These are phyloP conservation scores for Drosophila kambysellisi DNA, from an alignment of 2,888 invertebrate species.

Conservation along the genomic window DNA sequence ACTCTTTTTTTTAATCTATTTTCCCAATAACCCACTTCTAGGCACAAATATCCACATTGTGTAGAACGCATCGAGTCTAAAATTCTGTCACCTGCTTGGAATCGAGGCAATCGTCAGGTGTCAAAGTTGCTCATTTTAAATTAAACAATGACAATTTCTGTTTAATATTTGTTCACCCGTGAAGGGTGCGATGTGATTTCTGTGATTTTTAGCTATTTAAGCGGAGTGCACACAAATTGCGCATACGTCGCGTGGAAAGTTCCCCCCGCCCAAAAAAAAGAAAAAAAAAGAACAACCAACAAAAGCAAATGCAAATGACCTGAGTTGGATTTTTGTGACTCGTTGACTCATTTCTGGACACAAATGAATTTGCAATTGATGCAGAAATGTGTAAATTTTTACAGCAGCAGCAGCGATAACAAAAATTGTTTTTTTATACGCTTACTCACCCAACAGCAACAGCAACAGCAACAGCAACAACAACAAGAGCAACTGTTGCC, in stretches of 20 bases:
- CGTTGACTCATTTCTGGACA: constrained; percentile 54
- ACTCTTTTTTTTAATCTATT: background rate
- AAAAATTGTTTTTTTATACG: constrained; percentile 35
- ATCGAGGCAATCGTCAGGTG: constrained; percentile 30
- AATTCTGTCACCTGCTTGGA: constrained; percentile 13
- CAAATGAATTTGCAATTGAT: constrained; percentile 74
- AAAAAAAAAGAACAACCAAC: constrained; percentile 8
- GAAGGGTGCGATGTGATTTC: constrained; percentile 11
- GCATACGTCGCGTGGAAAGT: constrained; percentile 61
- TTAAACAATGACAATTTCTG: constrained; percentile 64
- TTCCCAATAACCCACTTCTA: background rate
- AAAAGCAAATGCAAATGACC: constrained; percentile 58
- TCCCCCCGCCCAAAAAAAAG: constrained; percentile 13
- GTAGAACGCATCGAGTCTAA: constrained; percentile 9
- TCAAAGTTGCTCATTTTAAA: constrained; percentile 57
- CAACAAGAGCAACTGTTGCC: constrained; percentile 22
- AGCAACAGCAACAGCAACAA: constrained; percentile 23
- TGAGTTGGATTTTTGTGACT: constrained; percentile 17
- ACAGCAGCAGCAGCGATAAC: constrained; percentile 42
- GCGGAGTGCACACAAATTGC: constrained; percentile 38
- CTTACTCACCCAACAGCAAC: constrained; percentile 44
- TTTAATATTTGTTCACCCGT: constrained; percentile 29
- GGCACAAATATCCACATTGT: background rate
- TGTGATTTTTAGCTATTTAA: constrained; percentile 29
- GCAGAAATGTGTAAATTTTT: constrained; percentile 79